Evolutionary conservation across 1,140 invertebrate genomes (phyloP).

Genomic region (Caerostris darwini): DNA sequence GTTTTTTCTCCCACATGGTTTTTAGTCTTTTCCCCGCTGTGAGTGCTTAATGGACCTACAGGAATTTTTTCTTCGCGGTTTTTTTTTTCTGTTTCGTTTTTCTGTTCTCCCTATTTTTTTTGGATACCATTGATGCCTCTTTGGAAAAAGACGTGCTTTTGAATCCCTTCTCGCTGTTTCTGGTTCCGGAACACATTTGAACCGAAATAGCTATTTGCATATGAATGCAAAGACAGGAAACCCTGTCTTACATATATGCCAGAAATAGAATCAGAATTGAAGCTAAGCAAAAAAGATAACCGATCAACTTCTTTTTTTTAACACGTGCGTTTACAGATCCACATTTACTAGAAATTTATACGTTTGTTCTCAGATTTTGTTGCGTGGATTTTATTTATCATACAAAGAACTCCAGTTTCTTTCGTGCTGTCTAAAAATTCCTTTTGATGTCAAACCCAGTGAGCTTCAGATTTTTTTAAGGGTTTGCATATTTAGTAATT

Average conservation of each 20-base stretch:
- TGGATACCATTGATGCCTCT: not conserved
- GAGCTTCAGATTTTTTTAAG: too few relatives aligned
- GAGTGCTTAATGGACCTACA: not conserved
- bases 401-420: too few relatives aligned
- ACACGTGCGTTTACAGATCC: too few relatives aligned
- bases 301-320: not conserved
- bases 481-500: too few relatives aligned
- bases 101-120: not conserved
- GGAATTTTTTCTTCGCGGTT: not conserved
- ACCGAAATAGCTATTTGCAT: conserved; percentile 30
- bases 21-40: not conserved
- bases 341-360: too few relatives aligned
- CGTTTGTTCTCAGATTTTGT: too few relatives aligned
- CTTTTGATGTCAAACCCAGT: too few relatives aligned
- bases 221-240: not conserved
- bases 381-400: too few relatives aligned
- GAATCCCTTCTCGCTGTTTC: not conserved
- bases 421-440: too few relatives aligned
- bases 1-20: not conserved
- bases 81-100: not conserved
- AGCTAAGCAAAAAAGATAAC: conserved; percentile 4
- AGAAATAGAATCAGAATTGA: conserved; percentile 12
- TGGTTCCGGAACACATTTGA: not conserved
- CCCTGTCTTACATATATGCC: not conserved
- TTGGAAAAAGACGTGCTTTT: conserved; percentile 15